phyloP scores from a whole-genome alignment of 2,797 vertebrate species.

The Staurois parvus region DNA sequence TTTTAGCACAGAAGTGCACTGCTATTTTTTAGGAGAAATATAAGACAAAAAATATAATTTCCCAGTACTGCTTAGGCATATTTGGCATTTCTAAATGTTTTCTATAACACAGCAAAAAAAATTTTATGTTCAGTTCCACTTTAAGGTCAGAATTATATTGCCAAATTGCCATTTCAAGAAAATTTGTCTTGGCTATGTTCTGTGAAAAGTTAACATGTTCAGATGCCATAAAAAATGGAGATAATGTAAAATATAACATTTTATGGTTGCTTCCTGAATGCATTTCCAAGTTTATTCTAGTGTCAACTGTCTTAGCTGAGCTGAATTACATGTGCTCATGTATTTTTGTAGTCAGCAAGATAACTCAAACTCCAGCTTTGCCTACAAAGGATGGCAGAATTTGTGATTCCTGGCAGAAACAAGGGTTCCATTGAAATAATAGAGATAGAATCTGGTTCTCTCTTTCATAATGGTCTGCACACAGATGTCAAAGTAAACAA shows the following conservation, averaged over 20 bases:
- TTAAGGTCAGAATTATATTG: no score
- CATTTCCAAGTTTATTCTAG: not conserved
- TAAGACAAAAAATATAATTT: no score
- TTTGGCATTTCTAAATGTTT: no score
- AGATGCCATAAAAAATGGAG: no score
- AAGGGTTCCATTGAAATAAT: constrained; percentile 16
- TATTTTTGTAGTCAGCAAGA: not conserved
- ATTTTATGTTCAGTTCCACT: no score
- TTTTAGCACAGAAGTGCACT: not conserved
- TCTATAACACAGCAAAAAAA: no score
- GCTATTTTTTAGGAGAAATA: not conserved
- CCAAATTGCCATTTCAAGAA: not conserved
- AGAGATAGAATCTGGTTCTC: constrained; percentile 43
- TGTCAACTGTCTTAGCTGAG: not conserved
- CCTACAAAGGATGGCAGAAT: constrained; percentile 27
- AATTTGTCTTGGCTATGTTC: no score
- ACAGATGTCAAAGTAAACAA: constrained; percentile 51
- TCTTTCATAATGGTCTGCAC: constrained; percentile 40
- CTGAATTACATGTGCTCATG: not conserved
- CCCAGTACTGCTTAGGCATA: no score
- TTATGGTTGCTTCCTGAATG: no score
- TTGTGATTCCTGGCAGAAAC: constrained; percentile 22
- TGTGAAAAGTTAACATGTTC: not conserved
- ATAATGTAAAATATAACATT: no score
- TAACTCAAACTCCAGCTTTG: not conserved